Base-by-base conservation (phyloP, 2,113 vertebrate genomes). In the Callocephalon fimbriatum region DNA sequence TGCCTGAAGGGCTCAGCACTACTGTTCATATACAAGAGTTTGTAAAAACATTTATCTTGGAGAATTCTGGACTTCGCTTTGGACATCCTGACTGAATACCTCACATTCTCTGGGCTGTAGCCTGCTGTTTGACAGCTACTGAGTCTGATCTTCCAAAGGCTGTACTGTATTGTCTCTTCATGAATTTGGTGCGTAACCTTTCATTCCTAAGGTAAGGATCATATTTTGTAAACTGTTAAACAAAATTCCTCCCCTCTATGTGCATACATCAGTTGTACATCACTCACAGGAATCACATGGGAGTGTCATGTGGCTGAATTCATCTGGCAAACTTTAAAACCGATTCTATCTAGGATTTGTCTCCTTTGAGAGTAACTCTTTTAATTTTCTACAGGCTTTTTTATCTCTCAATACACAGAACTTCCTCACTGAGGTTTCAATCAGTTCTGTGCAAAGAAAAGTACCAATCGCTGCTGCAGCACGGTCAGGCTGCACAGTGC, bases 371-470 rank as follows among this genome's bases (percentile, higher is more conserved):
- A 95, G 20, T 7, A 58, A 66, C 61, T 78, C 92, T 91, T 94
- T 56, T 66, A 72, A 89, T 95, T 89, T 91, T 68, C 88, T 65
- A 85, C 40, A 48, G 53, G 73, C 56, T 95, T 90, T 95, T 92
- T 94, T 73, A 87, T 87, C n/a, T 81, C 50, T 81, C 53, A 85
- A 40, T 70, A 65, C 10, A 82, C 17, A 88, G 65, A 74, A 93
- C 80, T 84, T 95, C 25, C 70, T 72, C 65, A 23, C 56, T 27
- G 76, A 85, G 88, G 44, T 91, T 95, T 81, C 86, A 71, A 74
- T 80, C 35, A 26, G 65, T 51, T 86, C 44, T 89, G 53, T 54
- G 88, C 80, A 70, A 42, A 92, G 71, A 42, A 68, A 58, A 17
- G 15, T 21, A n/a, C 8, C 4, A 29, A 23, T n/a, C 1, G 1